Percentiles rank a stretch among this genome's conserved stretches.
phyloP scores from a whole-genome alignment of 2,888 invertebrate species.

The Eristalis tenax region DNA sequence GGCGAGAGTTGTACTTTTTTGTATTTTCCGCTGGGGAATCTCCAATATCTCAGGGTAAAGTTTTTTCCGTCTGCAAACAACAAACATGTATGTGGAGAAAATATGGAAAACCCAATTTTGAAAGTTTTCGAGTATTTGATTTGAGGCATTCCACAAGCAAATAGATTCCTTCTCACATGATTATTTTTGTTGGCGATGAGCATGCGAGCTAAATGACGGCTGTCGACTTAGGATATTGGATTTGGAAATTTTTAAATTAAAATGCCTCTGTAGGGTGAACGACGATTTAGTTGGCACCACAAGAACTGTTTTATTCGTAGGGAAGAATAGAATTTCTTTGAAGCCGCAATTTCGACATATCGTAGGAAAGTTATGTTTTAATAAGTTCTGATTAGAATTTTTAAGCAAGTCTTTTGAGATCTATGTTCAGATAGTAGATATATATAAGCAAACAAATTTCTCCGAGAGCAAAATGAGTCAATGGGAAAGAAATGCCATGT shows the following conservation, averaged over 20 bases:
- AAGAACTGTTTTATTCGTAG: not conserved
- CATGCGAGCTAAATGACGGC: slow-evolving; percentile 31
- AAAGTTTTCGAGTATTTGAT: slow-evolving; percentile 71
- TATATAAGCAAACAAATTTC: too few relatives aligned
- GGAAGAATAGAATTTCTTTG: slow-evolving; percentile 9
- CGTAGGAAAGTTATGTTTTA: not conserved
- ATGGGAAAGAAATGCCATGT: too few relatives aligned
- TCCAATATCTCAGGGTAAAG: slow-evolving; percentile 65
- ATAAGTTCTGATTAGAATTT: slow-evolving; percentile 31
- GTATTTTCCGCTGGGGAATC: slow-evolving; percentile 35
- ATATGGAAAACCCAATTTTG: slow-evolving; percentile 66
- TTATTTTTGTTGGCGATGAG: slow-evolving; percentile 48
- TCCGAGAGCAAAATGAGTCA: too few relatives aligned
- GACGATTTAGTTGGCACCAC: not conserved
- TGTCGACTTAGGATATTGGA: slow-evolving; percentile 62
- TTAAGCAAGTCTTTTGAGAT: too few relatives aligned
- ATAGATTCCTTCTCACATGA: slow-evolving; percentile 67
- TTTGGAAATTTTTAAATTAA: slow-evolving; percentile 66
- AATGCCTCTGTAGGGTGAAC: slow-evolving; percentile 29
- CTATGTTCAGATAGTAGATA: too few relatives aligned
- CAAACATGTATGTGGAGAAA: slow-evolving; percentile 53
- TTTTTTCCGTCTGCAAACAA: slow-evolving; percentile 46
- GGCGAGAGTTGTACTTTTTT: slow-evolving; percentile 25
- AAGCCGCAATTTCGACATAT: slow-evolving; percentile 6
- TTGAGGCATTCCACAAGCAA: slow-evolving; percentile 66